Conservation (phyloP, 2,797 vertebrate species). For the Leuciscus waleckii region DNA sequence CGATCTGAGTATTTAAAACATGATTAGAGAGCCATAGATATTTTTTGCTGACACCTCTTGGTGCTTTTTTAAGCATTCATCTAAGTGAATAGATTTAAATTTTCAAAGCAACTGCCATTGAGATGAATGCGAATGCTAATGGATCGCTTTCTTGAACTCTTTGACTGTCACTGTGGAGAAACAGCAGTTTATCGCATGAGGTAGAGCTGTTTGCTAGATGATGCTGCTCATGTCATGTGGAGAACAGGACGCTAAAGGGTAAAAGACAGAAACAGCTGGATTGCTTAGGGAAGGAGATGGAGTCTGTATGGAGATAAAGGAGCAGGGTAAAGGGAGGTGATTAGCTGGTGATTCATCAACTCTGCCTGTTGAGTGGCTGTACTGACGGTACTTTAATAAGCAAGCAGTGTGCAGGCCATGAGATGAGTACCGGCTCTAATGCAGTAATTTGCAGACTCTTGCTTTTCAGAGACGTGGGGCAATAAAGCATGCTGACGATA, state of each 20-base stretch:
- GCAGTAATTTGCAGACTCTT: constrained; percentile 64
- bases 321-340: constrained; percentile 48
- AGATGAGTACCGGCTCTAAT: constrained; percentile 57
- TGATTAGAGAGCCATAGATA: neutral
- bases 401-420: constrained; percentile 55
- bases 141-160: neutral
- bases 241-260: constrained; percentile 27
- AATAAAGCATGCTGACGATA: constrained; percentile 63
- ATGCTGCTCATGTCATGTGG: neutral
- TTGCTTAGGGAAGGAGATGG: constrained; percentile 41
- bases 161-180: constrained; percentile 3
- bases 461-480: constrained; percentile 54
- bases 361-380: constrained; percentile 54
- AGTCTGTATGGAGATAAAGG: constrained; percentile 33
- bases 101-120: neutral
- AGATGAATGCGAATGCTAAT: constrained; percentile 1
- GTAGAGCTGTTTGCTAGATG: neutral
- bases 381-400: constrained; percentile 66
- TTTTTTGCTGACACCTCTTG: neutral
- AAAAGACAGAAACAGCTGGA: constrained; percentile 22
- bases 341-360: constrained; percentile 63
- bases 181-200: constrained; percentile 12
- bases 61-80: neutral
- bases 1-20: neutral
- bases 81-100: constrained; percentile 4